Conservation (phyloP, 2,797 vertebrate genomes). For the Crenuchus spilurus region DNA sequence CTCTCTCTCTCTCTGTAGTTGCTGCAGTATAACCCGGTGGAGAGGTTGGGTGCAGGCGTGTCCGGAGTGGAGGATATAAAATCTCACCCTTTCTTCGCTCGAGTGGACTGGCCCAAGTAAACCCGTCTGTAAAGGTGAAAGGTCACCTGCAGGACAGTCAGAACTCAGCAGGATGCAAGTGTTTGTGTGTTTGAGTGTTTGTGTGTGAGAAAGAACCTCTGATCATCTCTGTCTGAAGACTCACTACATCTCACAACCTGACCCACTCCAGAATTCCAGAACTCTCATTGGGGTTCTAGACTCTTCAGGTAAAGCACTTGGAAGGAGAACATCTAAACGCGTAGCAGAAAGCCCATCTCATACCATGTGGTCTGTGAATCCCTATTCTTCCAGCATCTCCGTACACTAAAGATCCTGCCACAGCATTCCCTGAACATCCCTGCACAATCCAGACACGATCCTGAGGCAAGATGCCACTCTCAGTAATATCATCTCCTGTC, state of each 20-base stretch:
- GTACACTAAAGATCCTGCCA: not conserved
- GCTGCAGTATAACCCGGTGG: conserved; percentile 93
- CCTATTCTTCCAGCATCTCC: not conserved
- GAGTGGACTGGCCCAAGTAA: conserved; percentile 87
- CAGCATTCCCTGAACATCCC: not conserved
- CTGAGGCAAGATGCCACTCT: too few relatives aligned
- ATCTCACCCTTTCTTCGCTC: conserved; percentile 94
- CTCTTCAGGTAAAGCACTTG: not conserved
- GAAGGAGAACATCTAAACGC: not conserved
- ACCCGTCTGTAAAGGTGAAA: conserved; percentile 41
- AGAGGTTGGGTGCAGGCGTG: conserved; percentile 91
- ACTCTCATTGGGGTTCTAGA: not conserved
- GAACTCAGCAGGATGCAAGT: not conserved
- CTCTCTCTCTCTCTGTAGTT: conserved; percentile 73
- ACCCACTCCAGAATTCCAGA: not conserved
- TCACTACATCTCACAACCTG: not conserved
- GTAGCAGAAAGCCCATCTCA: not conserved
- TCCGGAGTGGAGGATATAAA: conserved; percentile 95
- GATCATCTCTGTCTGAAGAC: not conserved
- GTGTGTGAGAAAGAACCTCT: not conserved
- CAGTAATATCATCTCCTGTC: too few relatives aligned
- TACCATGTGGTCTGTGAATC: not conserved
- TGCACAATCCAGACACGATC: not conserved
- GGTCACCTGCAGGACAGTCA: not conserved
- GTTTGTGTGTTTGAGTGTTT: not conserved